These are phyloP conservation scores for Carapus acus DNA, from an alignment of 2,797 vertebrate species.

Conservation along the genomic window DNA sequence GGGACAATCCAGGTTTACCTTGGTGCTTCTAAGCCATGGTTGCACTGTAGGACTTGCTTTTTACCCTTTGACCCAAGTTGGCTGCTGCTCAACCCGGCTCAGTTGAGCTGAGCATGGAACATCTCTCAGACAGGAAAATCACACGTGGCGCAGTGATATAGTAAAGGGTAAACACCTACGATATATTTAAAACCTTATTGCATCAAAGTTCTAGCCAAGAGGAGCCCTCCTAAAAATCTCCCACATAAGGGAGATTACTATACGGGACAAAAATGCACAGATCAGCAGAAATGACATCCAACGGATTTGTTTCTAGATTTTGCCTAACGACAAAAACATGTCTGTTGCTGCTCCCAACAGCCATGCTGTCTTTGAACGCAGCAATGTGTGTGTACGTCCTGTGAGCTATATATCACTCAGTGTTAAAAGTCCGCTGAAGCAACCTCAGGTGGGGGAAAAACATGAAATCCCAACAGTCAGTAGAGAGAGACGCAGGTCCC, in stretches of 20 bases:
- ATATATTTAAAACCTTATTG: neutral
- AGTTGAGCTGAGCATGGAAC: neutral
- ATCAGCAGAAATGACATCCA: constrained; percentile 30
- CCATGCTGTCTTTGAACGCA: constrained; percentile 3
- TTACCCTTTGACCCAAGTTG: too few relatives aligned
- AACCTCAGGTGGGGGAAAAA: constrained; percentile 27
- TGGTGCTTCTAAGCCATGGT: too few relatives aligned
- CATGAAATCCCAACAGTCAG: constrained; percentile 21
- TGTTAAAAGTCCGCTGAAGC: constrained; percentile 6
- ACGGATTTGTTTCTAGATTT: constrained; percentile 9
- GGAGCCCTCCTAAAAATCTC: constrained; percentile 10
- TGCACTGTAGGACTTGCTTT: too few relatives aligned
- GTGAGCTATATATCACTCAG: constrained; percentile 29
- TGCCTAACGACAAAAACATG: constrained; percentile 27
- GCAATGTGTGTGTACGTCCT: constrained; percentile 9
- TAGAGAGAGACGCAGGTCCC: constrained; percentile 25
- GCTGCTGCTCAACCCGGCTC: too few relatives aligned
- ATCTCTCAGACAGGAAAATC: neutral
- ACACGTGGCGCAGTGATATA: neutral
- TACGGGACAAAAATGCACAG: constrained; percentile 24
- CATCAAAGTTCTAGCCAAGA: constrained; percentile 9
- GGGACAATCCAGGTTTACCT: too few relatives aligned
- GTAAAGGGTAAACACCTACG: neutral
- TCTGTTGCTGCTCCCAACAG: constrained; percentile 31
- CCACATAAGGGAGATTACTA: constrained; percentile 19